These are phyloP conservation scores for Syngnathus typhle DNA, from an alignment of 2,113 vertebrate species.

Conservation along the genomic window DNA sequence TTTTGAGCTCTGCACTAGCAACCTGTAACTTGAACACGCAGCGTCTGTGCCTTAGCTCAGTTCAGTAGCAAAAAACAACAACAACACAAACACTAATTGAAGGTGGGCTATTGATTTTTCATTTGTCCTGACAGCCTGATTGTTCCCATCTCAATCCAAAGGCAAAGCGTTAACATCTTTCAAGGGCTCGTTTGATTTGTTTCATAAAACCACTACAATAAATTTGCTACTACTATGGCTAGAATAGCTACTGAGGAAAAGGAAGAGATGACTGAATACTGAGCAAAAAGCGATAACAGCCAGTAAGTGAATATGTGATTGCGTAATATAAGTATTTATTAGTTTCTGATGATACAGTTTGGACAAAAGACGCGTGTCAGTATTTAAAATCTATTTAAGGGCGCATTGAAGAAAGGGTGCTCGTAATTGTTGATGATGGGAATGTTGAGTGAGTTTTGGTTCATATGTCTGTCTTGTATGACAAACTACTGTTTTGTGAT, in stretches of 20 bases:
- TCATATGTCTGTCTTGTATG: conserved; percentile 27
- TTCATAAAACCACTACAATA: conserved; percentile 51
- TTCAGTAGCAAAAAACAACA: background rate
- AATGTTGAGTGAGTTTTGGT: background rate
- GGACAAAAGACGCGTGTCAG: conserved; percentile 13
- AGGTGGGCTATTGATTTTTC: conserved; percentile 11
- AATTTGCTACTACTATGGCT: conserved; percentile 16
- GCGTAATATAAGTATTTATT: conserved; percentile 67
- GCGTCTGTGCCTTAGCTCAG: conserved; percentile 25
- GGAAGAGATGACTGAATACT: conserved; percentile 8
- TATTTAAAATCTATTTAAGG: conserved; percentile 42
- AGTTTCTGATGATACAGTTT: conserved; percentile 30
- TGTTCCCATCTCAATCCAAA: conserved; percentile 11
- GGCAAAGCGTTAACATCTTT: conserved; percentile 1
- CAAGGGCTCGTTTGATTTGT: conserved; percentile 1
- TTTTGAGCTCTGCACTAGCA: conserved; percentile 23
- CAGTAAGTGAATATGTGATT: conserved; percentile 13
- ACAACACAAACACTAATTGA: conserved; percentile 1
- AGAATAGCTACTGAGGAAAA: conserved; percentile 24
- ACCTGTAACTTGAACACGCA: conserved; percentile 33
- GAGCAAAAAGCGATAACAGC: conserved; percentile 2
- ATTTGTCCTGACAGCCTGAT: conserved; percentile 15
- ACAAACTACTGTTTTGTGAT: conserved; percentile 20
- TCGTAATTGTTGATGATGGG: conserved; percentile 5
- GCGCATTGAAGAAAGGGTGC: conserved; percentile 49